Percentiles rank a stretch among this genome's conserved stretches.
These are phyloP conservation scores for Lycocerus yunnanus DNA, from an alignment of 2,888 invertebrate genomes.

Conservation along the genomic window DNA sequence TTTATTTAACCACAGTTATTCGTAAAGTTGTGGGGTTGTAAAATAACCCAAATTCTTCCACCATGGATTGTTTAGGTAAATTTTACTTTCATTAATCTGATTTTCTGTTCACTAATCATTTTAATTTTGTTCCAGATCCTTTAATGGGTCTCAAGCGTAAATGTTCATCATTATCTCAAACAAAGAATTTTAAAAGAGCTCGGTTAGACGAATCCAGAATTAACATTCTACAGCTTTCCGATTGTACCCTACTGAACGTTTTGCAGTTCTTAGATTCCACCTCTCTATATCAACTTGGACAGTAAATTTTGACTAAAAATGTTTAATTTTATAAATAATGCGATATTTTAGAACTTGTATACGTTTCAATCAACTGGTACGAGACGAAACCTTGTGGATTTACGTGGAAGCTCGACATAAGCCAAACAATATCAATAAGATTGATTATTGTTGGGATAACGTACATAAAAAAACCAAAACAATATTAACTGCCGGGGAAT, in stretches of 20 bases:
- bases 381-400: conserved; percentile 46
- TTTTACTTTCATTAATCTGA: neutral
- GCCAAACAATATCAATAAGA: conserved; percentile 44
- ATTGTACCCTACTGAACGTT: conserved; percentile 45
- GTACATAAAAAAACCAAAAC: conserved; percentile 41
- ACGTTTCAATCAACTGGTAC: conserved; percentile 42
- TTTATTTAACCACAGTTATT: neutral
- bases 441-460: conserved; percentile 42
- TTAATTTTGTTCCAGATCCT: neutral
- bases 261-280: conserved; percentile 46
- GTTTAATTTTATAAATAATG: neutral
- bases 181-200: neutral
- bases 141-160: neutral
- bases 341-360: conserved; percentile 41
- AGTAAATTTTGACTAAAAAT: conserved; percentile 36
- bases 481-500: conserved; percentile 24
- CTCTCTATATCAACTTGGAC: conserved; percentile 45
- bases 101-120: neutral
- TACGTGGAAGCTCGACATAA: conserved; percentile 43
- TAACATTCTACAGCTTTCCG: conserved; percentile 38
- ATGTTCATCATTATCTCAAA: neutral
- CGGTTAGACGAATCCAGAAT: neutral
- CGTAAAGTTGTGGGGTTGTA: too few relatives aligned
- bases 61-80: neutral
- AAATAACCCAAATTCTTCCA: neutral